Conservation (phyloP, 2,113 vertebrate species). For the Pontoporia blainvillei region DNA sequence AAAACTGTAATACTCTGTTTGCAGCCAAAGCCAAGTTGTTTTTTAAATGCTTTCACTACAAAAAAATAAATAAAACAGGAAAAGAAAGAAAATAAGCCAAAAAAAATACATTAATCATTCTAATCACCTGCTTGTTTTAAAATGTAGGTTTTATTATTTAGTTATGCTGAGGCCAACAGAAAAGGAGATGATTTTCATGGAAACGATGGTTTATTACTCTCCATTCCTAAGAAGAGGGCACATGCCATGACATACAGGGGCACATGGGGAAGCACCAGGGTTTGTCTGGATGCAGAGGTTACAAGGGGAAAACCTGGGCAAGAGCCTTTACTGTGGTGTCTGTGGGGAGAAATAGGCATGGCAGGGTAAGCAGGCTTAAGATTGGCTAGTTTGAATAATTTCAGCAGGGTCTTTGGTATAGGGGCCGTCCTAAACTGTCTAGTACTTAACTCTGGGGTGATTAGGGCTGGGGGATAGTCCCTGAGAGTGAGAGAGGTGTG, state of each 20-base stretch:
- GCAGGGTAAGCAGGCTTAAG: background rate
- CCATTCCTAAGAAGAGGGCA: background rate
- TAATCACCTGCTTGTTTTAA: background rate
- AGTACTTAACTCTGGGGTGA: background rate
- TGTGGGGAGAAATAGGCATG: background rate
- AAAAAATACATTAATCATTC: background rate
- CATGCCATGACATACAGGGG: accelerated
- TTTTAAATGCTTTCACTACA: background rate
- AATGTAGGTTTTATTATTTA: background rate
- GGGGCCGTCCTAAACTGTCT: background rate
- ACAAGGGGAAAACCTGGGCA: accelerated
- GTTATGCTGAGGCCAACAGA: background rate
- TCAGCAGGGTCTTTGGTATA: background rate
- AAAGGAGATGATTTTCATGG: background rate
- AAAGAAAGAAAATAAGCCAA: background rate
- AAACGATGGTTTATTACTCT: background rate
- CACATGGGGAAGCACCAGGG: background rate
- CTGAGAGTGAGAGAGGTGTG: background rate
- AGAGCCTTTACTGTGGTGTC: background rate
- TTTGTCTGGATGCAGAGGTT: background rate
- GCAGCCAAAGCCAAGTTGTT: background rate
- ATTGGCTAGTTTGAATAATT: background rate
- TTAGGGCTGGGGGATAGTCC: background rate
- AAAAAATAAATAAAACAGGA: background rate
- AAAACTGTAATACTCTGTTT: background rate